Conservation (phyloP, 2,888 invertebrate genomes). For the Periphyllus acericola region DNA sequence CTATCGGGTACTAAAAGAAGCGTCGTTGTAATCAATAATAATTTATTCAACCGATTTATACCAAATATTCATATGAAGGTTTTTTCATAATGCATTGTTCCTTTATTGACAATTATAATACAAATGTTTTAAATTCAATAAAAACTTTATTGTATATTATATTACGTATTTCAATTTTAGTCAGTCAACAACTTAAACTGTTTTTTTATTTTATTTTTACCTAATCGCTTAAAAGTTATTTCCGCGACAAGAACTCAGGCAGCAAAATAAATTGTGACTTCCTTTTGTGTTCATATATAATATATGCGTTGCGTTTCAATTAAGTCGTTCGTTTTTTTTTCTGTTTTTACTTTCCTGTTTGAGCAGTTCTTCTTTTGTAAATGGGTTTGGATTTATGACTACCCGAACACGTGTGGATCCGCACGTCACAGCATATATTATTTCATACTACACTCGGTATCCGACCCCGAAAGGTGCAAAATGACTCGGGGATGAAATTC, state of each 20-base stretch:
- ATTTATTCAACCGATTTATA: too few relatives aligned
- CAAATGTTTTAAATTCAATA: too few relatives aligned
- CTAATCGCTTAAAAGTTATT: not conserved
- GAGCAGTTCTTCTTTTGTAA: not conserved
- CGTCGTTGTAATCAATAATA: too few relatives aligned
- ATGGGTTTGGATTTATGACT: constrained; percentile 30
- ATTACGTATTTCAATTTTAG: too few relatives aligned
- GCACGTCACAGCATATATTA: not conserved
- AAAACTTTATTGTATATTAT: too few relatives aligned
- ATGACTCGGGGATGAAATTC: not conserved
- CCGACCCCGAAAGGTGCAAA: constrained; percentile 37
- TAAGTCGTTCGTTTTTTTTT: not conserved
- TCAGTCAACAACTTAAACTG: too few relatives aligned
- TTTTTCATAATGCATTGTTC: too few relatives aligned
- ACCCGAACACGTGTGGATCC: constrained; percentile 32
- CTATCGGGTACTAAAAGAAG: too few relatives aligned
- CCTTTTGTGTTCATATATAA: not conserved
- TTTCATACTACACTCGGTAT: not conserved
- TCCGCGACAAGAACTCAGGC: not conserved
- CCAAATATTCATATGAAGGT: too few relatives aligned
- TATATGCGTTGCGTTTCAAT: not conserved
- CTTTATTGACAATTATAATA: too few relatives aligned
- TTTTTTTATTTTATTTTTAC: not conserved
- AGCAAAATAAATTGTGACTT: constrained; percentile 12
- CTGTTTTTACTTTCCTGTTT: not conserved